Evolutionary conservation across 2,797 vertebrate species (phyloP), one percentile per base, ranked within the genome.

Genomic region (Apodemus agrarius): DNA sequence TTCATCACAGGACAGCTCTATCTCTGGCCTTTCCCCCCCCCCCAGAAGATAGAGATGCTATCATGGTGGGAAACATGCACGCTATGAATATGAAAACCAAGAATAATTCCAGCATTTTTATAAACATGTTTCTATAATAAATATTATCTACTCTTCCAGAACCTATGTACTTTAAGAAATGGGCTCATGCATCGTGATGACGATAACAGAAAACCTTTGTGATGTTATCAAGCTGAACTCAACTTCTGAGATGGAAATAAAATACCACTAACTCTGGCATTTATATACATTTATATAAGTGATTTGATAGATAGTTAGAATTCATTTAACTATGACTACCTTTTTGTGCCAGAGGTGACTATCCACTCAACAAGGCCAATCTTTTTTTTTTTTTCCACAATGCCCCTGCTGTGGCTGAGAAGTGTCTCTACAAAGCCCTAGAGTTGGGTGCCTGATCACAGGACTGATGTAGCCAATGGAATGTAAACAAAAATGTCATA

Each of bases 291-390:
- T 85, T 49, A 67, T 2, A n/a, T 21, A 19, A 46, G 24, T 49
- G 9, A 65, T 29, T 54, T 67, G 67, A 85, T 85, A 97, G 92
- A 87, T 59, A 95, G 57, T 16, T 87, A 88, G 43, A 37, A 59
- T 57, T 34, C 61, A 54, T 81, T 72, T 49, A 90, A 93, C 52
- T 80, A 69, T 34, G 61, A 52, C 29, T n/a, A 67, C 86, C 5
- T 31, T 94, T 43, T 22, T 81, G 24, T 29, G 67, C 21, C 34
- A 52, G 49, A 81, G 65, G 49, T 74, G 10, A 24, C 29, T 85
- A 21, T 65, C 29, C 67, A 54, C 17, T 34, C 57, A 52, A 85
- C 21, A 34, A n/a, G n/a, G 0, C 2, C 83, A 16, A 19, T 26
- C 34, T 81, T 49, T n/a, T 14, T 34, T 81, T 81, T n/a, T 14